Percentiles rank a stretch among this genome's conserved stretches.
These are phyloP conservation scores for Folsomia manolachei DNA, from an alignment of 2,888 invertebrate species.

Conservation along the genomic window DNA sequence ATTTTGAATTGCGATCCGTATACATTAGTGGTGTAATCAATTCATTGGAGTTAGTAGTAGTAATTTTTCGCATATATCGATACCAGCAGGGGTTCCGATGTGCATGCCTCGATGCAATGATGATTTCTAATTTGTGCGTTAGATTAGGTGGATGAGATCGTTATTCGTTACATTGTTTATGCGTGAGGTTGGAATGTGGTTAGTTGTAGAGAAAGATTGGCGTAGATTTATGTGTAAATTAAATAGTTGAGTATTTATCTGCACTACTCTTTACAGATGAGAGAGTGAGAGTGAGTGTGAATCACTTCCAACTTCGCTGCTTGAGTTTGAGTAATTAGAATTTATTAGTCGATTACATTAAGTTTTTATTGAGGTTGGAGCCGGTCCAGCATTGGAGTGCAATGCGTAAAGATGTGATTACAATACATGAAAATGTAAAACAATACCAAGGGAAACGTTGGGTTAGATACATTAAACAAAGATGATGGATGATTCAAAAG, in stretches of 20 bases:
- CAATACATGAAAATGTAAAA: too few relatives aligned
- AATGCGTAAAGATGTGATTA: background rate
- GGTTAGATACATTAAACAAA: background rate
- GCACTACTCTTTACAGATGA: background rate
- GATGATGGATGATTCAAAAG: background rate
- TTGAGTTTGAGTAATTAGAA: background rate
- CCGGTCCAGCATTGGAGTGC: background rate
- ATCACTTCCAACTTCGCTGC: background rate
- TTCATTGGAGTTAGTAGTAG: too few relatives aligned
- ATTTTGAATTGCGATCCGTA: too few relatives aligned
- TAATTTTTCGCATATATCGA: background rate
- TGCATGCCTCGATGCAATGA: background rate
- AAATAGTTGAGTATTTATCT: background rate
- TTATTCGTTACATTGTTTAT: background rate
- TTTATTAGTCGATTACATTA: background rate
- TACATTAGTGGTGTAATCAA: too few relatives aligned
- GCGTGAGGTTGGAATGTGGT: background rate
- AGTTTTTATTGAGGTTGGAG: slow-evolving; percentile 9
- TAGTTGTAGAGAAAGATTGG: too few relatives aligned
- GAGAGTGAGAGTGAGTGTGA: background rate
- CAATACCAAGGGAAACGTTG: too few relatives aligned
- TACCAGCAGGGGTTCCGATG: background rate
- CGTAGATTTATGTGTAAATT: background rate
- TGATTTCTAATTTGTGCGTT: background rate
- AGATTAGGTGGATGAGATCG: too few relatives aligned